phyloP scores from a whole-genome alignment of 1,140 invertebrate genomes.

The Trichogramma pretiosum region DNA sequence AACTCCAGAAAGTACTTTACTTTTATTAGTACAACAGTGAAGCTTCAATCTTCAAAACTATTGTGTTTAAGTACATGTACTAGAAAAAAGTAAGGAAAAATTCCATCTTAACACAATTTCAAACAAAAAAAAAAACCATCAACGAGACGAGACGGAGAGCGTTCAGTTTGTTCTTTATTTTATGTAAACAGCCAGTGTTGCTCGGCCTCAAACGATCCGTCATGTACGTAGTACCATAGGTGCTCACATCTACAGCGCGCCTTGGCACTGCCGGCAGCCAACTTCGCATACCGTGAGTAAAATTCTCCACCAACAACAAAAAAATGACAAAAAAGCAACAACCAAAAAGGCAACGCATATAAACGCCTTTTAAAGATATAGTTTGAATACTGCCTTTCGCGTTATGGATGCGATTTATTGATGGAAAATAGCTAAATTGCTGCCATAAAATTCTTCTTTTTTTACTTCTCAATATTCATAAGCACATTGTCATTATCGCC shows the following conservation, averaged over 20 bases:
- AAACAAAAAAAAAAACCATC: conserved; percentile 11
- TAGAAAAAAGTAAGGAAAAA: conserved; percentile 9
- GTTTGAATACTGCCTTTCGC: too few relatives aligned
- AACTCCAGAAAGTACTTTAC: too few relatives aligned
- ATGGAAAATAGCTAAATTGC: conserved; percentile 6
- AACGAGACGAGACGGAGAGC: conserved; percentile 30
- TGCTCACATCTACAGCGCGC: conserved; percentile 39
- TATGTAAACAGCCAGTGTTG: conserved; percentile 38
- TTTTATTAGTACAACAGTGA: too few relatives aligned
- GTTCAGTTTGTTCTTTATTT: conserved; percentile 45
- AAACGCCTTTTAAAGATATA: too few relatives aligned
- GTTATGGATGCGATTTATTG: too few relatives aligned
- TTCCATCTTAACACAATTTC: too few relatives aligned
- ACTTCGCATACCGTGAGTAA: conserved; percentile 42
- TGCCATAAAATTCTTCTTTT: too few relatives aligned
- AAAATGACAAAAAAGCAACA: conserved; percentile 11
- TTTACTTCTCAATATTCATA: too few relatives aligned
- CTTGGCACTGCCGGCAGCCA: conserved; percentile 38
- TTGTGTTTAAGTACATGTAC: conserved; percentile 9
- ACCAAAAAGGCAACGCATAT: conserved; percentile 10
- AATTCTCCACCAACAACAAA: conserved; percentile 29
- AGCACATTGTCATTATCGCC: too few relatives aligned
- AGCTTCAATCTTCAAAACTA: too few relatives aligned
- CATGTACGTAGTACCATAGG: conserved; percentile 41
- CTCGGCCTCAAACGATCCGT: conserved; percentile 41